Base-by-base conservation (phyloP, 2,888 invertebrate species). In the Macrosoma leucophasiata region DNA sequence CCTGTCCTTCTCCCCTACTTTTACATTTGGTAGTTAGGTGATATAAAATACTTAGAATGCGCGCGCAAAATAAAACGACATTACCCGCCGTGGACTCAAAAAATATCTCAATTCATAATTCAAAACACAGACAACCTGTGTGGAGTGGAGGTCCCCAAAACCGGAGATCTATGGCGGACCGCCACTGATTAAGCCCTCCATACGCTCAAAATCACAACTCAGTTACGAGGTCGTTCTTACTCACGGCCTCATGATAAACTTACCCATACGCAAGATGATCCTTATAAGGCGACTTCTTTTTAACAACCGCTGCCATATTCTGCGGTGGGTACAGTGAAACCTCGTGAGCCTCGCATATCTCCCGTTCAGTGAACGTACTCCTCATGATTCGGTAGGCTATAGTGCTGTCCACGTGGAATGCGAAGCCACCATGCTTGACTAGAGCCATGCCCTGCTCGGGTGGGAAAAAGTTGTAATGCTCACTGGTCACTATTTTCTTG, bases 311-410 rank as follows among this genome's bases (percentile, higher is more conserved):
- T 3, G 79, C 76, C 64, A 87, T 85, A 23, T 84, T 84, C 54
- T 90, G 88, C 0, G 87, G 85, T 0, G 86, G 86, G 55, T 87
- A 88, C 62, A 90, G 66, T 41, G 82, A 78, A 6, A 91, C 81
- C 62, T 91, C 89, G 1, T 86, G 84, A 1, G 89, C 69, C 40
- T 91, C 91, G 47, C 92, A 92, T 32, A 91, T 87, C 58, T 90
- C 87, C 27, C 86, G 76, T 53, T 91, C 90, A 0, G 73, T 81
- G 52, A 90, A 91, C 0, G 87, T 88, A 13, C 84, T 84, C 29
- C 79, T 79, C 56, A 92, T 90, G 13, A 91, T 86, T 41, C 89
- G 88, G 62, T 91, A 92, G 1, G 89, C 91, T 0, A 86, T 86
- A 0, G 88, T 86, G 1, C 86, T 87, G 61, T 91, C 91, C 3